Base-by-base conservation (phyloP, 1,140 invertebrate genomes). In the Conus ventricosus region DNA sequence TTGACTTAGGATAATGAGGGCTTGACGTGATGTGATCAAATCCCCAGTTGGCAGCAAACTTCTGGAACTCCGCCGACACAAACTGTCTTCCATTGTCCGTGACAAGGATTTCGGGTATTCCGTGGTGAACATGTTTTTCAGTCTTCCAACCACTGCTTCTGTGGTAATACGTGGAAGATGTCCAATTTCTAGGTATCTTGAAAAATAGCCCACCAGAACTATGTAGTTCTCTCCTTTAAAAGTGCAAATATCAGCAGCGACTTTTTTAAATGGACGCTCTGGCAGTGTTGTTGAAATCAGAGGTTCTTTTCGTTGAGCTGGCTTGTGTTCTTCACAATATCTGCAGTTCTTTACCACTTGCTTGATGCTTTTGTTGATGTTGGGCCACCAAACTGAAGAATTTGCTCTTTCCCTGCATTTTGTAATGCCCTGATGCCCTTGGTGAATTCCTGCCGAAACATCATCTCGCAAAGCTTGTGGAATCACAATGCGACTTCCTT, bases 91-190 rank as follows among this genome's bases (percentile, higher is more conserved):
- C 54, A 57, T 84, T 84, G 82, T 84, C 82, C n/a, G 71, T 76
- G 25, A 54, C 20, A 15, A 78, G n/a, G n/a, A 27, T 15, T 53
- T 94, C 85, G 11, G 95, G 95, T 78, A 95, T 90, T 80, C 27
- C 39, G 39, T 39, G 39, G 39, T 39, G 39, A 39, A 39, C 39
- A 39, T 39, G 39, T 39, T 39, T 39, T 39, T 39, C 39, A 80
- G n/a, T 15, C 78, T 39, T 80, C 27, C 78, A 17, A 53, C 23
- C 11, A 80, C 78, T 0, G n/a, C 51, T 13, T 11, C 15, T 13
- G 78, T 39, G 15, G 78, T 80, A 20, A 51, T 80, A 25, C 23
- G 27, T 39, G n/a, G n/a, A 11, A 80, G 20, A 20, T 80, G 78
- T 13, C 11, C 27, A 10, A 90, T 82, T 75, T 91, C 91, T 10